Evolutionary conservation across 1,140 invertebrate species (phyloP), one percentile per base, ranked within the genome.

Genomic region (Platyura marginata): DNA sequence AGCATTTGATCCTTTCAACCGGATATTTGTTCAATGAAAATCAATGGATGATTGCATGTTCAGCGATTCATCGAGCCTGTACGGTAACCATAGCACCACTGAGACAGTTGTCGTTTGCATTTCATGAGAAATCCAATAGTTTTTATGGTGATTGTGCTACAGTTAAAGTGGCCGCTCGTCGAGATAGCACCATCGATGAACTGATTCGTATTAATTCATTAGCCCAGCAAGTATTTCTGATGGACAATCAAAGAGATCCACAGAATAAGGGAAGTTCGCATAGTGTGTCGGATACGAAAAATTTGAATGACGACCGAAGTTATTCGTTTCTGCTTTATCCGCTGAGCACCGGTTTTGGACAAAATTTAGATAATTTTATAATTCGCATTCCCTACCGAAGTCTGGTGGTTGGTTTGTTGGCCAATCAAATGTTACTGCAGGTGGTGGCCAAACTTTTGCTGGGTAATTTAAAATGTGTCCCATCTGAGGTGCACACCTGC

Each of bases 131-230:
- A 49, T 92, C 87, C 0, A 84, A 90, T 49, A 91, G 84, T 49
- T 93, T 93, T 59, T 92, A 92, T 62, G 89, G 89, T 2, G 89
- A 93, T 57, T 66, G 84, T 44, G 87, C 87, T 3, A 86, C 88
- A 46, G 87, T 95, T 0, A 92, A 92, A 70, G 87, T 93, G 2
- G 89, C 88, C 2, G 88, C 88, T 0, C 69, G 88, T 21, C 74
- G 80, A 46, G 88, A 93, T 54, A 84, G 80, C 50, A 81, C 79
- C 1, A 63, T 79, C 8, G 75, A 79, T 50, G 85, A 92, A 54
- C 79, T 80, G 51, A 75, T 86, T 22, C 63, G 88, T 48, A 66
- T 93, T 9, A 75, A 81, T 49, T 83, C 89, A 32, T 70, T 94
- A 46, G 82, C 88, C 0, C 79, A 86, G 48, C 89, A 93, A 75